These are phyloP conservation scores for Megalonaias nervosa DNA, from an alignment of 1,140 invertebrate species.

Conservation along the genomic window DNA sequence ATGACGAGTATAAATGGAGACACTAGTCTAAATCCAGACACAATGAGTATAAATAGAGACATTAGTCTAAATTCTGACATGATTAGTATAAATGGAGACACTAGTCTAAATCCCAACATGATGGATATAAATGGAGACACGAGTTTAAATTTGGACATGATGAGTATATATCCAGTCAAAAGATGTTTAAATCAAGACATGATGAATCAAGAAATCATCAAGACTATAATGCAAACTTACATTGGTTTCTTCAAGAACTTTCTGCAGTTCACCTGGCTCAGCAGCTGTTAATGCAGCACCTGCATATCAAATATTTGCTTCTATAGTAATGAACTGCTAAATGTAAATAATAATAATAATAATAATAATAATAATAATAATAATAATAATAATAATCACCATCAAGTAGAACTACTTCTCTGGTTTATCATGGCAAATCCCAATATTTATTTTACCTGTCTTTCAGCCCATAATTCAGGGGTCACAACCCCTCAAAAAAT, in stretches of 20 bases:
- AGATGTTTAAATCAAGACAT: neutral
- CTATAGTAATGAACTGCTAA: neutral
- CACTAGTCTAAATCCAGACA: too few species aligned
- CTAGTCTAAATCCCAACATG: too few species aligned
- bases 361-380: neutral
- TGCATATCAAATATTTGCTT: conserved; percentile 26
- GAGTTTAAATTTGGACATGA: too few species aligned
- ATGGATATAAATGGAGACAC: too few species aligned
- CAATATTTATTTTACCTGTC: too few species aligned
- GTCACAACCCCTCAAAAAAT: too few species aligned
- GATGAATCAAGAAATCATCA: neutral
- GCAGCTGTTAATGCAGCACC: conserved; percentile 96
- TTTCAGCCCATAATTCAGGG: too few species aligned
- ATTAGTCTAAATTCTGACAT: neutral
- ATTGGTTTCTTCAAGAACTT: conserved; percentile 95
- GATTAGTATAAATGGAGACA: neutral
- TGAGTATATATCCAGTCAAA: too few species aligned
- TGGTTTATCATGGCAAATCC: too few species aligned
- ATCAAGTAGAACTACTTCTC: too few species aligned
- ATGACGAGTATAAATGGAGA: too few species aligned
- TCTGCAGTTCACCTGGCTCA: conserved; percentile 92
- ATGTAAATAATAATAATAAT: neutral
- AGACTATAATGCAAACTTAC: conserved; percentile 75
- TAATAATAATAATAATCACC: neutral
- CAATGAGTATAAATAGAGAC: too few species aligned